A percentile compares a stretch with the other conserved stretches of the same genome.
phyloP scores from a whole-genome alignment of 2,888 invertebrate species.

The Deilephila porcellus region DNA sequence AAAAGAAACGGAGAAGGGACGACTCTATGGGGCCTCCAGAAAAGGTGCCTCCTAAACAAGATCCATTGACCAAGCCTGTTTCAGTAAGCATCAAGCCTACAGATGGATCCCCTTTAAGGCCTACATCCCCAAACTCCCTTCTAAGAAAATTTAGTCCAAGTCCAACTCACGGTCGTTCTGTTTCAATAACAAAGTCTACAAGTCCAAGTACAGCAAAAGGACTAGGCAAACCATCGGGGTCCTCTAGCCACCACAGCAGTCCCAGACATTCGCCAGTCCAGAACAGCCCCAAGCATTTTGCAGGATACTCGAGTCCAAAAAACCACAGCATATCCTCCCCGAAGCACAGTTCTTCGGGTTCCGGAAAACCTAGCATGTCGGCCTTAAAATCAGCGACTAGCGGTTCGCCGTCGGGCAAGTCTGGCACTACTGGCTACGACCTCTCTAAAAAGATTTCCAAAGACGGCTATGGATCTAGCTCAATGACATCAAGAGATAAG shows the following conservation, averaged over 20 bases:
- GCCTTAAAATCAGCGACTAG: constrained; percentile 92
- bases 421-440: constrained; percentile 81
- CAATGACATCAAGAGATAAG: constrained; percentile 78
- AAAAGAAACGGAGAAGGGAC: constrained; percentile 90
- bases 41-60: constrained; percentile 90
- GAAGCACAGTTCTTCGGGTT: constrained; percentile 89
- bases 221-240: constrained; percentile 77
- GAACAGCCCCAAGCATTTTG: constrained; percentile 90
- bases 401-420: constrained; percentile 87
- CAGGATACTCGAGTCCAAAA: constrained; percentile 90
- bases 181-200: constrained; percentile 87
- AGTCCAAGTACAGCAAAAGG: constrained; percentile 77
- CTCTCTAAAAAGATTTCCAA: constrained; percentile 83
- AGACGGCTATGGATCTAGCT: constrained; percentile 74
- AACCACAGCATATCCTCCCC: constrained; percentile 92
- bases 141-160: constrained; percentile 89
- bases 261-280: constrained; percentile 91
- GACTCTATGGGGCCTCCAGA: constrained; percentile 93
- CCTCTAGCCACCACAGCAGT: constrained; percentile 86
- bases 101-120: constrained; percentile 85
- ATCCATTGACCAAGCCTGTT: constrained; percentile 88
- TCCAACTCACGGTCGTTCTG: constrained; percentile 87
- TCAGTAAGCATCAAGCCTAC: constrained; percentile 90
- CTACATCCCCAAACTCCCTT: constrained; percentile 87
- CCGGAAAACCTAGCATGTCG: constrained; percentile 96